Percentiles rank a stretch among this genome's conserved stretches.
phyloP scores from a whole-genome alignment of 2,888 invertebrate species.

The Stegana nigrithorax region DNA sequence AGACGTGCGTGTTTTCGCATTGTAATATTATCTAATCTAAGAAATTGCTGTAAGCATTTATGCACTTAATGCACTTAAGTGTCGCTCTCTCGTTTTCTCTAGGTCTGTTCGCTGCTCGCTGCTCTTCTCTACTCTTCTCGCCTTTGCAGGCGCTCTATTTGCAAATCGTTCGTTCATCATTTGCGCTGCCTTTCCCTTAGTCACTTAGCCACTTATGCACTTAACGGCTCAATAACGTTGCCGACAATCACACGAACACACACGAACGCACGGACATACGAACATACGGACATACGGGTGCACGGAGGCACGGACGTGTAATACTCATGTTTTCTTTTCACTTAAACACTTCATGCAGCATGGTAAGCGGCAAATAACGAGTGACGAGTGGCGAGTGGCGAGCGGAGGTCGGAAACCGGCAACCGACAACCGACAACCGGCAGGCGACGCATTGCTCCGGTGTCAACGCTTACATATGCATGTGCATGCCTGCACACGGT shows the following conservation, averaged over 20 bases:
- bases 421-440: not conserved
- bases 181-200: not conserved
- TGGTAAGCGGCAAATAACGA: too few species aligned
- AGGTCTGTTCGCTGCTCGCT: not conserved
- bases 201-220: slow-evolving; percentile 6
- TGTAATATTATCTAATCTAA: not conserved
- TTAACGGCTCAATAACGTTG: slow-evolving; percentile 1
- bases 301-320: too few species aligned
- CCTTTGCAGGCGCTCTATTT: not conserved
- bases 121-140: not conserved
- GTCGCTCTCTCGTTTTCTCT: not conserved
- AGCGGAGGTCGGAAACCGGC: too few species aligned
- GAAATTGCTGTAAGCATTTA: not conserved
- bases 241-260: slow-evolving; percentile 1
- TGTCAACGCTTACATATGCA: not conserved
- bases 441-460: not conserved
- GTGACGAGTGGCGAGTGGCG: too few species aligned
- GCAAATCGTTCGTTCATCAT: not conserved
- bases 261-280: too few species aligned
- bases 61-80: slow-evolving; percentile 3
- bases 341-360: not conserved
- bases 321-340: not conserved
- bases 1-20: too few species aligned
- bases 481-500: too few species aligned
- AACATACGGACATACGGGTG: too few species aligned